Evolutionary conservation across 2,888 invertebrate genomes (phyloP).

Genomic region (Lasioglossum oenotherae): DNA sequence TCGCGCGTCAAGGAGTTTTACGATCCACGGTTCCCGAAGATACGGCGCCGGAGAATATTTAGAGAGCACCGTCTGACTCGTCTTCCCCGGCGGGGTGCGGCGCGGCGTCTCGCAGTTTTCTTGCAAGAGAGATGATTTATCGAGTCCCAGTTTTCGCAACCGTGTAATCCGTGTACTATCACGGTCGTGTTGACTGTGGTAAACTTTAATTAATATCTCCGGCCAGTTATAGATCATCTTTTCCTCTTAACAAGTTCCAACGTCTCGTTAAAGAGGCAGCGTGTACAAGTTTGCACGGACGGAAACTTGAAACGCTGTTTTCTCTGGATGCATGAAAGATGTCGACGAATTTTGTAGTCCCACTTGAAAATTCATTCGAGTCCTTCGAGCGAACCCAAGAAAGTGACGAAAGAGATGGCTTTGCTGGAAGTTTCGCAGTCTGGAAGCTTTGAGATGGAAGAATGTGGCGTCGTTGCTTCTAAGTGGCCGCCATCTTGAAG

Average conservation of each 20-base stretch:
- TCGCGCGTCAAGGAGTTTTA: conserved; percentile 17
- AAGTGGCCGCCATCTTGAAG: conserved; percentile 6
- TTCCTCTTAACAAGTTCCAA: conserved; percentile 6
- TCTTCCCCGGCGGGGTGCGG: too few species aligned
- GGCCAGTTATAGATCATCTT: background rate
- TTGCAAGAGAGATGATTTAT: conserved; percentile 7
- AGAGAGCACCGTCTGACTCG: background rate
- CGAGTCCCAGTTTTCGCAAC: background rate
- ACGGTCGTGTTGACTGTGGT: background rate
- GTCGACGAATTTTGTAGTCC: background rate
- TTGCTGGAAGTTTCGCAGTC: too few species aligned
- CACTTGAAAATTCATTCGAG: background rate
- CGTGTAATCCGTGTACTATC: background rate
- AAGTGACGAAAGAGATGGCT: background rate
- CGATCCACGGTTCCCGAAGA: background rate
- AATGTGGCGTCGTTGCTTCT: background rate
- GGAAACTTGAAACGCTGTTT: background rate
- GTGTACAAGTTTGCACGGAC: background rate
- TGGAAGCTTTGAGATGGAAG: background rate
- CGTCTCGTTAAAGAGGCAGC: background rate
- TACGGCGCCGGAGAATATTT: conserved; percentile 20
- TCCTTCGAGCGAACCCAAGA: background rate
- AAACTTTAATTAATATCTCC: conserved; percentile 21
- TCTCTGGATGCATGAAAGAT: background rate
- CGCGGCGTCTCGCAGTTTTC: background rate